Evolutionary conservation across 2,888 invertebrate genomes (phyloP), one percentile per base, ranked within the genome.

Genomic region (Aleiodes alternator): DNA sequence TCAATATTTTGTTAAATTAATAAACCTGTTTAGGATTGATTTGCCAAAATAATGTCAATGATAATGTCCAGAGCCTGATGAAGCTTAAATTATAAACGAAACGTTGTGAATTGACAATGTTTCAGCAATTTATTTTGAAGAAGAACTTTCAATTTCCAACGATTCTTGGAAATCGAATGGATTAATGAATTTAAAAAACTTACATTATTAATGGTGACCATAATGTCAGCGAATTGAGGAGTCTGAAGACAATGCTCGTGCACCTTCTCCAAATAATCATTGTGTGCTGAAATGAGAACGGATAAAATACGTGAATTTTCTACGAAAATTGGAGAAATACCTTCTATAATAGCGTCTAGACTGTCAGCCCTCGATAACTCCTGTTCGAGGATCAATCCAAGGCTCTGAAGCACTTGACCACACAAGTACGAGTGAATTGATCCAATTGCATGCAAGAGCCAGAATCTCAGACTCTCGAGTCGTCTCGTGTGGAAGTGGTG

Each of bases 391-490:
- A 82, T 80, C 48, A 83, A 82, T 23, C 89, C 88, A n/a, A 89
- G 82, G 72, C 85, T 85, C 64, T 91, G 90, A 38, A 92, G 82
- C 14, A 91, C 90, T 81, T 90, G 89, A 0, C 91, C 91, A 83
- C 91, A 91, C 38, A 92, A 81, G 85, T 92, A 91, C 43, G 90
- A 88, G 78, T 92, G 92, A 75, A 92, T 87, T 51, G 90, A 90
- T 72, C 91, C 90, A 64, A 92, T 85, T 1, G 92, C 89, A 78
- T 92, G 91, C 23, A 92, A 85, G 57, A 92, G 86, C 92, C 92
- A 92, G 80, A 92, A 92, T 73, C 92, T 89, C 29, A 92, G 78
- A 43, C 91, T 90, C 74, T 92, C 91, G 50, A 92, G 84, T 3
- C 92, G 89, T 34, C 90, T 88, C 76, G 86, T 83, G 31, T 87